Base-by-base conservation (phyloP, 2,888 invertebrate genomes). In the Hylaea fasciaria region DNA sequence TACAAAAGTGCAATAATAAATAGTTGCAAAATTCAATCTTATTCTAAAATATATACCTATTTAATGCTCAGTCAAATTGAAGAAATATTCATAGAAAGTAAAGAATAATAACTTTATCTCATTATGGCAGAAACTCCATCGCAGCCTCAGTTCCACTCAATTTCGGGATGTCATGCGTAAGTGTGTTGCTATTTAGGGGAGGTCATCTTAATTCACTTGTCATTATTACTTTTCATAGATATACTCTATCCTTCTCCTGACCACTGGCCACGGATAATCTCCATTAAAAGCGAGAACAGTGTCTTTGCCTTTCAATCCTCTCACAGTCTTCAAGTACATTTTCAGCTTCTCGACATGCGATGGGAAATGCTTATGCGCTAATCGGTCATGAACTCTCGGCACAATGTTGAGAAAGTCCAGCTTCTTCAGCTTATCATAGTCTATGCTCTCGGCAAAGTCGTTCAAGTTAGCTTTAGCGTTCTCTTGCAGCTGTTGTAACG, bases 361-460 rank as follows among this genome's bases (percentile, higher is more conserved):
- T 0, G 53, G 49, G 7, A 58, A 48, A n/a, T 40, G 64, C 3
- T 75, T 71, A 2, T 73, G 47, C 16, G 62, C 66, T n/a, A 71
- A 66, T 44, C 67, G 71, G 2, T 70, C 62, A n/a, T 77, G 72
- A 0, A 72, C 54, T 51, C 68, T 80, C 0, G 86, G 86, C 32
- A 84, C 58, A 0, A 85, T 64, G 8, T 81, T 66, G 0, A 86
- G 48, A 0, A 85, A 60, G 52, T 86, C 85, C 0, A 81, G 56
- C 48, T 81, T 71, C 52, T 84, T 76, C 0, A 85, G 62, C 32
- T 83, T 84, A 2, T 81, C 78, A 0, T 79, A 62, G 62, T 85
- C 83, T 10, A 86, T 81, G 2, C 54, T 69, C 11, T 66, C 45
- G 0, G 63, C 64, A 10, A 69, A 63, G 1, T 69, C 68, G 37